These are phyloP conservation scores for Clivina fossor DNA, from an alignment of 2,888 invertebrate genomes.

Conservation along the genomic window DNA sequence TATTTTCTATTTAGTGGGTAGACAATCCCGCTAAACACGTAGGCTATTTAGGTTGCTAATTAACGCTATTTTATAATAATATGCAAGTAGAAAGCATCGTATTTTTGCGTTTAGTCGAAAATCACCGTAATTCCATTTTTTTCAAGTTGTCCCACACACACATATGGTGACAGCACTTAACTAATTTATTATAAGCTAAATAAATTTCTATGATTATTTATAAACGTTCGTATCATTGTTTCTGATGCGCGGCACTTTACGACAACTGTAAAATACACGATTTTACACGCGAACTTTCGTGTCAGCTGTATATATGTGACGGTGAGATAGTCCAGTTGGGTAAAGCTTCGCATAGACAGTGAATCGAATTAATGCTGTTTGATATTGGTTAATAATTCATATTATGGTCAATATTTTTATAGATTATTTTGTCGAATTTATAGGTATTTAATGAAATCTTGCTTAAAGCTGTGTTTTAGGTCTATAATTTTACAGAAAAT, in stretches of 20 bases:
- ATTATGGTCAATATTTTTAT: neutral
- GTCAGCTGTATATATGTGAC: neutral
- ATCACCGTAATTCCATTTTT: too few relatives aligned
- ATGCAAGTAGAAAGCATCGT: too few relatives aligned
- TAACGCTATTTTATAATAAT: too few relatives aligned
- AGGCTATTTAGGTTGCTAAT: too few relatives aligned
- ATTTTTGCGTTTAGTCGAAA: too few relatives aligned
- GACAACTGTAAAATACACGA: constrained; percentile 6
- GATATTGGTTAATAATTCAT: neutral
- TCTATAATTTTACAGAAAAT: too few relatives aligned
- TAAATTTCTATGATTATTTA: constrained; percentile 8
- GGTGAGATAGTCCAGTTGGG: neutral
- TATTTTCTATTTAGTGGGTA: too few relatives aligned
- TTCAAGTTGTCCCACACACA: too few relatives aligned
- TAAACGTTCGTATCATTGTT: constrained; percentile 3
- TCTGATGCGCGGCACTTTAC: neutral
- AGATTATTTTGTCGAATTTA: neutral
- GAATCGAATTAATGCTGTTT: neutral
- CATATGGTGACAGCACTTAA: too few relatives aligned
- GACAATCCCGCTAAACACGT: too few relatives aligned
- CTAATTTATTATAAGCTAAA: too few relatives aligned
- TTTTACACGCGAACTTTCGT: constrained; percentile 4
- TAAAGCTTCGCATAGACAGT: neutral
- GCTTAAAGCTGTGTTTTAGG: neutral
- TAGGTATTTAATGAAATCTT: neutral